A percentile compares a stretch with the other conserved stretches of the same genome.
phyloP scores from a whole-genome alignment of 1,140 invertebrate species.

The Zaprionus davidi region DNA sequence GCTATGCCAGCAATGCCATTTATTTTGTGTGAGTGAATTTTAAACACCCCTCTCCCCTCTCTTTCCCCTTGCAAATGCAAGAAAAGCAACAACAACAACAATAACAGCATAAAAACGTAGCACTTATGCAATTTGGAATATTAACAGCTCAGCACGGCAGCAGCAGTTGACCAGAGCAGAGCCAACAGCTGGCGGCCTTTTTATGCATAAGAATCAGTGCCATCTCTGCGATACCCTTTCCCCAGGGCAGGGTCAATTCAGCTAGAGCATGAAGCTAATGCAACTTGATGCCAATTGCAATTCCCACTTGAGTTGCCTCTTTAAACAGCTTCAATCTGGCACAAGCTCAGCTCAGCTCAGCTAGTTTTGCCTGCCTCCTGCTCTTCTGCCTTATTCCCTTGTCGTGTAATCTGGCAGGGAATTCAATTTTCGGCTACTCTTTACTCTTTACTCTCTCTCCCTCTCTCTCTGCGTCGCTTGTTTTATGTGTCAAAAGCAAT shows the following conservation, averaged over 20 bases:
- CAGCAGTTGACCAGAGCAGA: neutral
- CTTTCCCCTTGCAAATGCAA: neutral
- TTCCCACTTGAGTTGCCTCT: neutral
- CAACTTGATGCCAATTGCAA: neutral
- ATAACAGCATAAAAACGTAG: conserved; percentile 32
- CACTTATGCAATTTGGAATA: conserved; percentile 75
- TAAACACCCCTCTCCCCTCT: conserved; percentile 24
- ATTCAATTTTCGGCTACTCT: conserved; percentile 21
- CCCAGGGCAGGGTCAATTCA: neutral
- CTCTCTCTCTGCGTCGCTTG: neutral
- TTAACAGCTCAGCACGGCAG: conserved; percentile 60
- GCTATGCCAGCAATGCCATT: conserved; percentile 31
- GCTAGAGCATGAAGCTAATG: neutral
- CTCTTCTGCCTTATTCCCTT: neutral
- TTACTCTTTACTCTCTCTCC: neutral
- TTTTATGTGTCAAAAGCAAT: conserved; percentile 73
- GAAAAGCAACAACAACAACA: conserved; percentile 1
- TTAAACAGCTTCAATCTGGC: neutral
- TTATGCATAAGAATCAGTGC: conserved; percentile 23
- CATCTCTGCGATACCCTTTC: conserved; percentile 15
- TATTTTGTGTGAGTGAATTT: conserved; percentile 40
- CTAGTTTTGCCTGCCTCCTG: neutral
- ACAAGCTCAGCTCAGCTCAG: neutral
- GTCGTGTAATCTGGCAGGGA: conserved; percentile 7
- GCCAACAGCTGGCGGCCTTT: conserved; percentile 17